Percentiles rank a stretch among this genome's conserved stretches.
Evolutionary conservation across 2,113 vertebrate species (phyloP).

Genomic region (Fregata magnificens): DNA sequence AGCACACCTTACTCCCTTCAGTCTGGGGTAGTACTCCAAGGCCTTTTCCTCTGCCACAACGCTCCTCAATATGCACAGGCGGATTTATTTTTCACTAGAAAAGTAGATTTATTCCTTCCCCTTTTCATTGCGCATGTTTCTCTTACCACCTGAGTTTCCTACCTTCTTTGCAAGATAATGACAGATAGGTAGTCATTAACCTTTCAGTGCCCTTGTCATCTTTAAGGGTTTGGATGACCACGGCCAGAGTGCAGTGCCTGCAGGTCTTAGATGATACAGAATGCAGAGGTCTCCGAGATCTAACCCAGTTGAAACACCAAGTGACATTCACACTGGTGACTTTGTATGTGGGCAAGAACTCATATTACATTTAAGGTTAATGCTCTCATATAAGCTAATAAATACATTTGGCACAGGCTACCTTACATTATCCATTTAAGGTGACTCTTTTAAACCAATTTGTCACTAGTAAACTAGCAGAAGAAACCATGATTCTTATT

Average conservation of each 20-base stretch:
- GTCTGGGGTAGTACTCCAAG: neutral
- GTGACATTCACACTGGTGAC: neutral
- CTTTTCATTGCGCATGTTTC: neutral
- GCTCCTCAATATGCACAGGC: neutral
- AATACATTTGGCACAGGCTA: neutral
- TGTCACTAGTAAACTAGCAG: neutral
- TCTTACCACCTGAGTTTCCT: neutral
- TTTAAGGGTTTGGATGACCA: neutral
- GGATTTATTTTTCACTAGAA: neutral
- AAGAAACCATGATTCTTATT: neutral
- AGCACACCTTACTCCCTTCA: neutral
- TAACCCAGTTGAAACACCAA: neutral
- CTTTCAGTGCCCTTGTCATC: neutral
- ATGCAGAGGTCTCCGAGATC: neutral
- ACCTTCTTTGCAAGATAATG: neutral
- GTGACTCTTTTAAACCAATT: neutral
- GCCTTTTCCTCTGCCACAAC: neutral
- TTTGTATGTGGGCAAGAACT: neutral
- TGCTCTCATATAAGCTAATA: neutral
- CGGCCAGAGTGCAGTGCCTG: neutral
- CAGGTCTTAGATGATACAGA: neutral
- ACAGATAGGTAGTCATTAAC: neutral
- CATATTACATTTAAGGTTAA: neutral
- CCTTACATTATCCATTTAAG: neutral
- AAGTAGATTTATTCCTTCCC: neutral